Evolutionary conservation across 2,113 vertebrate species (phyloP).

Genomic region (Salvator merianae): DNA sequence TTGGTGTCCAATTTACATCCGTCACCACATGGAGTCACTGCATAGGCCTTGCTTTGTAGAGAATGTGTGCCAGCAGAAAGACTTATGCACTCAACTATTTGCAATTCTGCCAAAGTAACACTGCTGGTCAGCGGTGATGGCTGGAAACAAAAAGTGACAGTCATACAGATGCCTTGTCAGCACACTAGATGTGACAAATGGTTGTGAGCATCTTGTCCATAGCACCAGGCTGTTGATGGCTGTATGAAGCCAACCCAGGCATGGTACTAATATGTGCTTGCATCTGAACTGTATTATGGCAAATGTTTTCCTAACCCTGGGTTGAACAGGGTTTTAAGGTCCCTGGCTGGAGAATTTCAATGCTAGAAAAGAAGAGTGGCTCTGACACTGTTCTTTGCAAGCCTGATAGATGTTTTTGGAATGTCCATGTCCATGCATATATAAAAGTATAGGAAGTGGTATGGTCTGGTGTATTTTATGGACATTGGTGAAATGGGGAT

Average conservation of each 20-base stretch:
- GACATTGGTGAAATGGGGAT: background rate
- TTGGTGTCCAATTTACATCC: no score
- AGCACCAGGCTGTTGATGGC: no score
- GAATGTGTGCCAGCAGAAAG: no score
- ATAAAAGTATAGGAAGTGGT: fast-evolving
- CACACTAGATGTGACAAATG: no score
- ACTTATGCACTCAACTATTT: no score
- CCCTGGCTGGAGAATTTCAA: background rate
- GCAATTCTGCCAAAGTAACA: no score
- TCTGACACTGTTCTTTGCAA: fast-evolving
- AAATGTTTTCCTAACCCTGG: background rate
- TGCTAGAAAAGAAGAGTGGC: background rate
- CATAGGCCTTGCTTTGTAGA: no score
- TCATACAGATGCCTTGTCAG: no score
- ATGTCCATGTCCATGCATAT: background rate
- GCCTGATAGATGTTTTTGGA: fast-evolving
- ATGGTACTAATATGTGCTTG: slow-evolving; percentile 6
- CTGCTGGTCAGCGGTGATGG: no score
- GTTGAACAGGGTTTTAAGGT: background rate
- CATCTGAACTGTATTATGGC: background rate
- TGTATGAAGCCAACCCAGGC: background rate
- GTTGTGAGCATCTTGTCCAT: no score
- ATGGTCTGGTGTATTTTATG: background rate
- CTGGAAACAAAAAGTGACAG: no score
- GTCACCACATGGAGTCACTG: no score